Evolutionary conservation across 1,140 invertebrate genomes (phyloP).

Genomic region (Drosophila gunungcola): DNA sequence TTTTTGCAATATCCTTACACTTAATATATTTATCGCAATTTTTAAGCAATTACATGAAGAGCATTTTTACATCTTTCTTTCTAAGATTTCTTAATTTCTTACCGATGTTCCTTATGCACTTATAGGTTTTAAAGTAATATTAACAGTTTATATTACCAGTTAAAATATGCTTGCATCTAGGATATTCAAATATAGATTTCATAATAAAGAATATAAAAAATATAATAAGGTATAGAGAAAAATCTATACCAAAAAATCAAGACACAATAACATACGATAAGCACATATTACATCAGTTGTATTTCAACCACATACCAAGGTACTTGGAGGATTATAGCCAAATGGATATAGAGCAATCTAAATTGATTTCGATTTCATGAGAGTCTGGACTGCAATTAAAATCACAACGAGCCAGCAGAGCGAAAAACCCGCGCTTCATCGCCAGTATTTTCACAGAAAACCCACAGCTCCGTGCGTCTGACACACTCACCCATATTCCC

Average conservation of each 20-base stretch:
- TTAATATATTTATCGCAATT: too few relatives aligned
- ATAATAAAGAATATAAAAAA: too few relatives aligned
- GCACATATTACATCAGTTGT: neutral
- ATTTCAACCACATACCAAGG: neutral
- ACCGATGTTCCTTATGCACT: too few relatives aligned
- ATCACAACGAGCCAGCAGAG: slow-evolving; percentile 41
- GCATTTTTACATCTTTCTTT: too few relatives aligned
- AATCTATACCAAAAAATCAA: neutral
- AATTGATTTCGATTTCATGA: slow-evolving; percentile 35
- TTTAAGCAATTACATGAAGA: too few relatives aligned
- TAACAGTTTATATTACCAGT: too few relatives aligned
- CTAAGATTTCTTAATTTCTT: too few relatives aligned
- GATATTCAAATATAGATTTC: too few relatives aligned
- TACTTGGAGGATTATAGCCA: neutral
- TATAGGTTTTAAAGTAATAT: too few relatives aligned
- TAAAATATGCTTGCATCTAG: too few relatives aligned
- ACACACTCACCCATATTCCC: slow-evolving; percentile 31
- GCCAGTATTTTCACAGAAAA: slow-evolving; percentile 1
- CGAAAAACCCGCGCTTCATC: slow-evolving; percentile 30
- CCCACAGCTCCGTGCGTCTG: slow-evolving; percentile 11
- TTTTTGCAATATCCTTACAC: too few relatives aligned
- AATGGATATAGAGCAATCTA: slow-evolving; percentile 28
- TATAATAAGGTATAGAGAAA: neutral
- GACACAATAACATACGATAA: neutral
- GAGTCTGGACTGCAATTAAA: slow-evolving; percentile 52